Conservation (phyloP, 2,113 vertebrate species). For the Epinephelus cyanopodus region DNA sequence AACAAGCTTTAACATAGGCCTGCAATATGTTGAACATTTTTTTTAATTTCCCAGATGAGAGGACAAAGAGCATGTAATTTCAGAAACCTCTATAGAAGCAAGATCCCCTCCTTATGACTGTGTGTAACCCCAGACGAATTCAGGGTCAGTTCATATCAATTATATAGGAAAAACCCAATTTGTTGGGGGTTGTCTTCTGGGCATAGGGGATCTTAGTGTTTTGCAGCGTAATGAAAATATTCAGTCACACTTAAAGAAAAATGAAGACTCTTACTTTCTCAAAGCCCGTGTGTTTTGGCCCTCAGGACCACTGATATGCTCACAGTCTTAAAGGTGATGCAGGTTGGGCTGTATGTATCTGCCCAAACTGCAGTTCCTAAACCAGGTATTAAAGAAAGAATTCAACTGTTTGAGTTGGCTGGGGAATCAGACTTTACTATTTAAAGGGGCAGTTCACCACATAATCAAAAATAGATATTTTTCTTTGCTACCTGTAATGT, state of each 20-base stretch:
- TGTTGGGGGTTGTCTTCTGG: slow-evolving; percentile 11
- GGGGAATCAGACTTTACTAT: no score
- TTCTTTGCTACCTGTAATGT: no score
- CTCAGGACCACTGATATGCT: neutral
- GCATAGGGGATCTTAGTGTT: neutral
- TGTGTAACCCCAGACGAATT: neutral
- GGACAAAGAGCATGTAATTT: neutral
- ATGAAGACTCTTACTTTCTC: neutral
- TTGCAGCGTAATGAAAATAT: slow-evolving; percentile 26
- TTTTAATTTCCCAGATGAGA: slow-evolving; percentile 12
- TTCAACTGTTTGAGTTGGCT: no score
- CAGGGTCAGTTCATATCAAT: slow-evolving; percentile 18
- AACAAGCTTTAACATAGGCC: slow-evolving; percentile 17
- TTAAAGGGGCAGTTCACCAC: no score
- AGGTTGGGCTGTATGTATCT: neutral
- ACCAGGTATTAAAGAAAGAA: neutral
- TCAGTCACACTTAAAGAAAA: slow-evolving; percentile 20
- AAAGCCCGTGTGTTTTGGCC: neutral
- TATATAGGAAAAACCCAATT: neutral
- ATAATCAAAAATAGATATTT: no score
- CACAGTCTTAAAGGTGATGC: neutral
- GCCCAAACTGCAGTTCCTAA: neutral
- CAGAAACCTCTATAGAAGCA: neutral
- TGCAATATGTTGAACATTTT: neutral
- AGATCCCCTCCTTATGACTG: neutral